phyloP scores from a whole-genome alignment of 1,140 invertebrate species.

The Drosophila lacteicornis region DNA sequence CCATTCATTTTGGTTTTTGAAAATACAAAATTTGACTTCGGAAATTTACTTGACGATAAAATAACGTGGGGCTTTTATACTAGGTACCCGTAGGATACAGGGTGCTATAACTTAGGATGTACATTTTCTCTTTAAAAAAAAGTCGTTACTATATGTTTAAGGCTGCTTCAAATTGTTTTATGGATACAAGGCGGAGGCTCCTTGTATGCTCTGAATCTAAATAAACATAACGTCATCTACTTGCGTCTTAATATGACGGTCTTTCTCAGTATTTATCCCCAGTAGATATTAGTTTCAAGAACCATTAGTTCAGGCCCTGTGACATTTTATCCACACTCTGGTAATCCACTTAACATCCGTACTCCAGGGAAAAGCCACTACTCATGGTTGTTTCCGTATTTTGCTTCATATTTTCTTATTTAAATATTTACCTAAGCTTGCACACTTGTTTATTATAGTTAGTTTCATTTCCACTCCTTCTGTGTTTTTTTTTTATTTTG shows the following conservation, averaged over 20 bases:
- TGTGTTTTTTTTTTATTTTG: constrained; percentile 42
- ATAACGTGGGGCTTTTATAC: too few species aligned
- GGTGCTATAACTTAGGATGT: too few species aligned
- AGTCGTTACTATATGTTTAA: not conserved
- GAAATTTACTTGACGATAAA: too few species aligned
- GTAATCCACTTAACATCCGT: constrained; percentile 37
- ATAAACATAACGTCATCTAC: constrained; percentile 16
- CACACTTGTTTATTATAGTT: constrained; percentile 65
- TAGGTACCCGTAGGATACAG: too few species aligned
- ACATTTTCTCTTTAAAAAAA: not conserved
- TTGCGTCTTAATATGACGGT: not conserved
- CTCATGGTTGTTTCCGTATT: constrained; percentile 39
- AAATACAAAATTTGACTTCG: too few species aligned
- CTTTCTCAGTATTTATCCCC: constrained; percentile 2
- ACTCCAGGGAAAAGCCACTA: constrained; percentile 11
- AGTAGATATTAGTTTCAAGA: constrained; percentile 29
- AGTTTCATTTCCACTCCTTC: constrained; percentile 2
- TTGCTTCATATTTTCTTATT: constrained; percentile 63
- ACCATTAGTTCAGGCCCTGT: constrained; percentile 8
- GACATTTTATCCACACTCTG: constrained; percentile 30
- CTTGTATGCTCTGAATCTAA: not conserved
- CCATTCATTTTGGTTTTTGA: too few species aligned
- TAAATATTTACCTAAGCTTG: constrained; percentile 73
- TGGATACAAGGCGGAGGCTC: too few species aligned
- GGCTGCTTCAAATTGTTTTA: too few species aligned